Evolutionary conservation across 2,797 vertebrate species (phyloP).

Genomic region (Ambastaia sidthimunki): DNA sequence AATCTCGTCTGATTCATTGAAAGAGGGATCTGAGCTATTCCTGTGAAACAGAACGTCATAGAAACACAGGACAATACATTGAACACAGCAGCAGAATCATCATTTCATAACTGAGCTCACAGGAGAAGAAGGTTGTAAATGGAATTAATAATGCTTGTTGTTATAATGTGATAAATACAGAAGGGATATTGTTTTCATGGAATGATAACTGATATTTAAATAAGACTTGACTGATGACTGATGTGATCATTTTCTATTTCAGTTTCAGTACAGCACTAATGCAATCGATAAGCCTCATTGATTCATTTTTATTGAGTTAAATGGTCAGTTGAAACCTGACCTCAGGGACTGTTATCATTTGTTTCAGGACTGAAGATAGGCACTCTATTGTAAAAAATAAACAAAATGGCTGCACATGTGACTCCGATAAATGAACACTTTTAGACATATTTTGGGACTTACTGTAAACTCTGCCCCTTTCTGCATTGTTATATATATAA

Average conservation of each 20-base stretch:
- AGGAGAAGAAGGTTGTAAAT: neutral
- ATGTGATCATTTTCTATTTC: slow-evolving; percentile 6
- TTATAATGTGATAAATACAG: neutral
- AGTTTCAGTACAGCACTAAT: slow-evolving; percentile 19
- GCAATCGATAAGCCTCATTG: slow-evolving; percentile 19
- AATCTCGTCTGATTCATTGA: too few species aligned
- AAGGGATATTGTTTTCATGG: slow-evolving; percentile 7
- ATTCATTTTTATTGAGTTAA: slow-evolving; percentile 54
- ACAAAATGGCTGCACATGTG: slow-evolving; percentile 38
- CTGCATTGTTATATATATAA: neutral
- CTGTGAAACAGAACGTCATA: too few species aligned
- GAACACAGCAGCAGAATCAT: neutral
- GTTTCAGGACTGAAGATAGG: slow-evolving; percentile 38
- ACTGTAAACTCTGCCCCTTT: slow-evolving; percentile 22
- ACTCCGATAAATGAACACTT: slow-evolving; percentile 56
- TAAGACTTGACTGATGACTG: slow-evolving; percentile 23
- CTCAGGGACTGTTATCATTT: slow-evolving; percentile 3
- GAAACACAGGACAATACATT: too few species aligned
- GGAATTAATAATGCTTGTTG: neutral
- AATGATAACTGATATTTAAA: slow-evolving; percentile 40
- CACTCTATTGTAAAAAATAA: neutral
- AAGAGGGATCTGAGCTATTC: too few species aligned
- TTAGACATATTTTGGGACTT: slow-evolving; percentile 37
- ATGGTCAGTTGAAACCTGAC: slow-evolving; percentile 14
- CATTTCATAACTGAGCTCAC: neutral